Evolutionary conservation across 2,113 vertebrate species (phyloP).

Genomic region (Melanostigma gelatinosum): DNA sequence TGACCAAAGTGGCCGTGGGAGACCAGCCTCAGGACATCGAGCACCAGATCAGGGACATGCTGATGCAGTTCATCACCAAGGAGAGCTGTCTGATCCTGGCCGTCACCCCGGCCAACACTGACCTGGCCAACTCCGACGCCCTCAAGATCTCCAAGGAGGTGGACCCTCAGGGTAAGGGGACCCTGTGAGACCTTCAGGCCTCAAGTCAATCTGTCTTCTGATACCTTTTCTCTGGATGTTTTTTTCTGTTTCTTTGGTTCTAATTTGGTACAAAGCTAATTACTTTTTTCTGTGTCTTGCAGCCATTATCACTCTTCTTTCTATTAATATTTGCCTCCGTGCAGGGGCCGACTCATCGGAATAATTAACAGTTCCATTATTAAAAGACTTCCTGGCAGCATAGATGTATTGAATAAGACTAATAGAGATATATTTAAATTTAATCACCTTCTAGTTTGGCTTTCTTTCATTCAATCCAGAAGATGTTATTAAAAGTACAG

Average conservation of each 20-base stretch:
- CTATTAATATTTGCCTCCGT: slow-evolving; percentile 26
- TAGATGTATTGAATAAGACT: slow-evolving; percentile 12
- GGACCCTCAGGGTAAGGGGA: slow-evolving; percentile 89
- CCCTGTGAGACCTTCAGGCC: not conserved
- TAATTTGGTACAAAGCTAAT: slow-evolving; percentile 23
- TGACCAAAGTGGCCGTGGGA: slow-evolving; percentile 96
- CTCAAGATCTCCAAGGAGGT: slow-evolving; percentile 96
- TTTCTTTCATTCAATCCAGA: not conserved
- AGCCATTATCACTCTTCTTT: slow-evolving; percentile 22
- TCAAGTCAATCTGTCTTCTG: not conserved
- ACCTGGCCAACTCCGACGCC: slow-evolving; percentile 95
- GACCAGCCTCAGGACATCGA: slow-evolving; percentile 95
- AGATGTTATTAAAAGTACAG: not conserved
- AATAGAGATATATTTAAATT: slow-evolving; percentile 31
- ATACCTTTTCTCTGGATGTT: not conserved
- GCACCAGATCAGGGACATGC: slow-evolving; percentile 96
- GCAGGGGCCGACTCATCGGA: not conserved
- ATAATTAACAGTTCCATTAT: slow-evolving; percentile 50
- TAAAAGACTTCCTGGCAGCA: slow-evolving; percentile 41
- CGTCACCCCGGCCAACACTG: slow-evolving; percentile 93
- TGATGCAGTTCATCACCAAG: slow-evolving; percentile 93
- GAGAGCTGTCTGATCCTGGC: slow-evolving; percentile 95
- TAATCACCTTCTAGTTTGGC: slow-evolving; percentile 7
- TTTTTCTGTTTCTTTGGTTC: slow-evolving; percentile 1
- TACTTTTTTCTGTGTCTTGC: slow-evolving; percentile 13